phyloP scores from a whole-genome alignment of 2,888 invertebrate genomes.

The Archaeoteleia sp. region DNA sequence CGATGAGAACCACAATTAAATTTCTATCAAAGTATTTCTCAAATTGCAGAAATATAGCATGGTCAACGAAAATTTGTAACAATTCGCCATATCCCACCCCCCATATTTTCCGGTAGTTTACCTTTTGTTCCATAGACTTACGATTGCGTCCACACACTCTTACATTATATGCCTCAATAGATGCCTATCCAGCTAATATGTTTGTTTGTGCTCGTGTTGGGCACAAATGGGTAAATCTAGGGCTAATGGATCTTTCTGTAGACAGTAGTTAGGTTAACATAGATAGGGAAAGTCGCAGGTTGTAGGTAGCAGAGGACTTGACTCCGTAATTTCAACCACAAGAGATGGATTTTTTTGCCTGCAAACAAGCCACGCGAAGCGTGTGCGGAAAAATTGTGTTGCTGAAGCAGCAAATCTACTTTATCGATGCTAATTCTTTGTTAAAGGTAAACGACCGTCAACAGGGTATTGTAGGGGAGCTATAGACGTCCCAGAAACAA shows the following conservation, averaged over 20 bases:
- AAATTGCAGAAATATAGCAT: too few species aligned
- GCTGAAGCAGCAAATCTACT: constrained; percentile 8
- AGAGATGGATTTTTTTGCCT: constrained; percentile 10
- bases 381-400: constrained; percentile 23
- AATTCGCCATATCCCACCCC: constrained; percentile 8
- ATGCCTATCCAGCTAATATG: constrained; percentile 18
- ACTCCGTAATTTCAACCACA: constrained; percentile 25
- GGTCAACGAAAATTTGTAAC: constrained; percentile 8
- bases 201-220: constrained; percentile 9
- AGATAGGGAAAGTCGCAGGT: constrained; percentile 54
- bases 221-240: constrained; percentile 16
- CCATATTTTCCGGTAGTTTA: constrained; percentile 19
- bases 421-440: too few species aligned
- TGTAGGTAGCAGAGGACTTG: constrained; percentile 41
- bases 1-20: too few species aligned
- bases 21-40: too few species aligned
- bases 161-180: constrained; percentile 16
- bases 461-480: constrained; percentile 11
- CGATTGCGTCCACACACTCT: constrained; percentile 17
- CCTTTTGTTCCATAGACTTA: constrained; percentile 20
- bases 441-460: constrained; percentile 35
- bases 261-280: constrained; percentile 47
- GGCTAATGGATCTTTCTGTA: constrained; percentile 22
- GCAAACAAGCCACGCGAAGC: constrained; percentile 12
- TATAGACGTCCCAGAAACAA: constrained; percentile 19